A percentile compares a stretch with the other conserved stretches of the same genome.
phyloP scores from a whole-genome alignment of 2,888 invertebrate species.

The Ornithoptera alexandrae region DNA sequence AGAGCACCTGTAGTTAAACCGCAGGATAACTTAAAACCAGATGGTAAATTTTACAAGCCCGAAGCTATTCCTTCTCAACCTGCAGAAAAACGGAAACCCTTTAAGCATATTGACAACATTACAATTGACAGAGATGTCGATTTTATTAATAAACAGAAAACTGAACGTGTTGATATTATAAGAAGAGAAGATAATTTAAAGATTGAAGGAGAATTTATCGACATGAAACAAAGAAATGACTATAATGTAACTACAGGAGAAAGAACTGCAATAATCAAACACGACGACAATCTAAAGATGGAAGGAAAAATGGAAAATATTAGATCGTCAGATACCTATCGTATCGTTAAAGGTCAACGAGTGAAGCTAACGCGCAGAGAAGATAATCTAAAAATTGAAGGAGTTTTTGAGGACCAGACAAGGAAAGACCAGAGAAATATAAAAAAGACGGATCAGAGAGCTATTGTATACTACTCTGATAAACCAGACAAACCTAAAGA shows the following conservation, averaged over 20 bases:
- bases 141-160: slow-evolving; percentile 55
- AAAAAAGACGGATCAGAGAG: slow-evolving; percentile 78
- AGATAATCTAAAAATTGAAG: slow-evolving; percentile 83
- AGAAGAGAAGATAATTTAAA: slow-evolving; percentile 82
- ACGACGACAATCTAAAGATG: slow-evolving; percentile 83
- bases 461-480: slow-evolving; percentile 77
- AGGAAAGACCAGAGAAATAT: slow-evolving; percentile 80
- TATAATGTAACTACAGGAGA: slow-evolving; percentile 74
- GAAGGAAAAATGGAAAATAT: slow-evolving; percentile 81
- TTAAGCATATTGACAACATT: slow-evolving; percentile 81
- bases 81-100: slow-evolving; percentile 79
- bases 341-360: slow-evolving; percentile 77
- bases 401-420: slow-evolving; percentile 79
- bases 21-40: slow-evolving; percentile 83
- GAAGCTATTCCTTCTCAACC: slow-evolving; percentile 72
- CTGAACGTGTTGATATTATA: slow-evolving; percentile 82
- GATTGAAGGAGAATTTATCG: slow-evolving; percentile 81
- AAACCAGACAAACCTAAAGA: slow-evolving; percentile 53
- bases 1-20: slow-evolving; percentile 80
- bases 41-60: slow-evolving; percentile 78
- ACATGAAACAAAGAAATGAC: slow-evolving; percentile 79
- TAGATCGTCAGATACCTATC: slow-evolving; percentile 77
- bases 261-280: slow-evolving; percentile 74
- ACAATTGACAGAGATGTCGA: slow-evolving; percentile 72
- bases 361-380: slow-evolving; percentile 75